Base-by-base conservation (phyloP, 2,888 invertebrate species). In the Idaea biselata region DNA sequence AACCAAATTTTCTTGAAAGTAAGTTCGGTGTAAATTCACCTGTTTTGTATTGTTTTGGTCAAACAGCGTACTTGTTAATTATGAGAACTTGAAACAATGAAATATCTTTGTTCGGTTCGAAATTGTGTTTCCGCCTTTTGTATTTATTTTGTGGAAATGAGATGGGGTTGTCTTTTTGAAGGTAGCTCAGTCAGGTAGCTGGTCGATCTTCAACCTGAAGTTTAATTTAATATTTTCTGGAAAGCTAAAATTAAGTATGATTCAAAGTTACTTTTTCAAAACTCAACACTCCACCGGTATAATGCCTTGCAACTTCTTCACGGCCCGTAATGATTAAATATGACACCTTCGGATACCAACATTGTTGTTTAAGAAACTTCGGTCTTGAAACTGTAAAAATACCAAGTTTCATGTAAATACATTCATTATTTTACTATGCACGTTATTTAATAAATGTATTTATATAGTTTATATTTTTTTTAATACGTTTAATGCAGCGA, bases 1-100 rank as follows among this genome's bases (percentile, higher is more conserved):
- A 68, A 70, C 64, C 58, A 64, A 67, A 68, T 44, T 44, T 14
- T 3, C 44, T 68, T 69, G 58, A 57, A 54, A 53, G 58, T 25
- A 25, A 53, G 60, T 56, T 58, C 57, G 58, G 44, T 67, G 82
- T 82, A 65, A 69, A 70, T 65, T 70, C 66, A 68, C 71, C 68
- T 71, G 67, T 68, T 70, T 71, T 25, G n/a, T n/a, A n/a, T 66
- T 67, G 68, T 60, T 58, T 58, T 61, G 67, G 70, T 68, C 68
- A 65, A 25, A 68, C 60, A 68, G 59, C 18, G 18, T 54, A 62
- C 53, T 64, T 64, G 68, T 65, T 70, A 70, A 68, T 69, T 69
- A 66, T 59, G 62, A 56, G 63, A 63, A 68, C 60, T 65, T 63
- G 63, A 59, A 60, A 66, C 65, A 64, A 68, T 58, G 62, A 68